Percentiles rank a stretch among this genome's conserved stretches.
Conservation (phyloP, 64 coral and sea anemone genomes). For the Montipora efflorescens region DNA sequence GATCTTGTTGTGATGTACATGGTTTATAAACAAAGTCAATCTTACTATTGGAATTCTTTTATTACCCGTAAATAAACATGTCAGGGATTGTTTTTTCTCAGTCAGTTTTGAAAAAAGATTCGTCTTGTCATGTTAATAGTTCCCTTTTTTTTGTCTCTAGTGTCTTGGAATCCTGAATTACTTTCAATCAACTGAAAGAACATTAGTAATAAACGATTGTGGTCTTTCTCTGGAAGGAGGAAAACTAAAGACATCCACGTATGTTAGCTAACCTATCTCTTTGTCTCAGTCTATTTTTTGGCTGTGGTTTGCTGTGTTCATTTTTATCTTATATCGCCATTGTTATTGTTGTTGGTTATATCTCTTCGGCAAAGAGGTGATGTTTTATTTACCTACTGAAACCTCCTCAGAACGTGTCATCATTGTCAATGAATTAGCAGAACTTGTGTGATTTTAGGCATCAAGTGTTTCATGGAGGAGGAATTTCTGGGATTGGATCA, state of each 20-base stretch:
- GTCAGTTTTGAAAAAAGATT: no score
- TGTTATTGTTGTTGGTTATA: no score
- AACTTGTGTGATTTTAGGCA: constrained; percentile 40
- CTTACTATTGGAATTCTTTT: no score
- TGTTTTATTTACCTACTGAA: no score
- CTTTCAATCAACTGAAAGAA: constrained; percentile 89
- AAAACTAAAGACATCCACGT: constrained; percentile 91
- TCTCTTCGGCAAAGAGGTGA: neutral
- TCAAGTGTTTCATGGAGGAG: constrained; percentile 94
- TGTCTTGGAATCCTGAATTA: constrained; percentile 95
- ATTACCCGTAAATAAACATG: no score
- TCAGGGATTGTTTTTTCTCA: no score
- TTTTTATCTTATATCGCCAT: neutral
- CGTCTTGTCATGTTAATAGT: neutral
- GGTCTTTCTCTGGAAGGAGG: constrained; percentile 91
- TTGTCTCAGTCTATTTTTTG: neutral
- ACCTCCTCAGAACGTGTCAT: no score
- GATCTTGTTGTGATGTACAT: no score
- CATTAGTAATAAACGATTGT: constrained; percentile 90
- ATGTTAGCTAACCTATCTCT: neutral
- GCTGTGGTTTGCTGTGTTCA: neutral
- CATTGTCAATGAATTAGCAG: no score
- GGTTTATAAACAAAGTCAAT: no score
- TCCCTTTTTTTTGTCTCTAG: constrained; percentile 11
- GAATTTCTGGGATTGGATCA: constrained; percentile 84